A percentile compares a stretch with the other conserved stretches of the same genome.
Evolutionary conservation across 2,797 vertebrate species (phyloP).

Genomic region (Rhinoraja longicauda): DNA sequence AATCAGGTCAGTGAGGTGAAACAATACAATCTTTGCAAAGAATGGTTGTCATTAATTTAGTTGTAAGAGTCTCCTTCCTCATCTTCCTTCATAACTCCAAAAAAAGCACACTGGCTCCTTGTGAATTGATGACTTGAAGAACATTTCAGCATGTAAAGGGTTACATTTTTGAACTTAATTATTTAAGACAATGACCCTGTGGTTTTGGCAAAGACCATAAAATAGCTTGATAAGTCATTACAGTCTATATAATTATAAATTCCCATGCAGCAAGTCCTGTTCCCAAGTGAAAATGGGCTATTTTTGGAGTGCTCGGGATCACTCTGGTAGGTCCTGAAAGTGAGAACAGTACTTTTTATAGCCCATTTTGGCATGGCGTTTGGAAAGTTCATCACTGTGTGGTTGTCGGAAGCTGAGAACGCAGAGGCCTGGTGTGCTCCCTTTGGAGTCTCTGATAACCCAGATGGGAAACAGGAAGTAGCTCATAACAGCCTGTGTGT

Average conservation of each 20-base stretch:
- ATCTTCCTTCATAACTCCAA: no score
- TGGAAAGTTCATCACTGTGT: conserved; percentile 33
- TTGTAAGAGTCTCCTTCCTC: not conserved
- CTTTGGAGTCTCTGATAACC: not conserved
- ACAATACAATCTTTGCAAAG: not conserved
- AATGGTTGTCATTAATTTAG: not conserved
- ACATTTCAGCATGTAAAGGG: not conserved
- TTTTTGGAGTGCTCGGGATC: conserved; percentile 2
- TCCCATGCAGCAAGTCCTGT: conserved; percentile 22
- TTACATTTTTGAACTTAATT: not conserved
- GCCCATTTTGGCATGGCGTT: conserved; percentile 19
- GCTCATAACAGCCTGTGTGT: conserved; percentile 9
- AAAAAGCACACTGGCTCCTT: not conserved
- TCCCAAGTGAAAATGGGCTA: conserved; percentile 20
- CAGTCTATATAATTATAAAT: conserved; percentile 31
- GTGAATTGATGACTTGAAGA: not conserved
- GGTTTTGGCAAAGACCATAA: conserved; percentile 28
- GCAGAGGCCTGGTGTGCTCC: not conserved
- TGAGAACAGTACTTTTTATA: conserved; percentile 30
- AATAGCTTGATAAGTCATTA: not conserved
- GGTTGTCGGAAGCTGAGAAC: conserved; percentile 29
- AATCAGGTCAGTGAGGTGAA: not conserved
- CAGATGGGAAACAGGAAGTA: conserved; percentile 34
- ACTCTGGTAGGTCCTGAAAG: not conserved
- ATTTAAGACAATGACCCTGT: not conserved